A percentile compares a stretch with the other conserved stretches of the same genome.
phyloP scores from a whole-genome alignment of 2,113 vertebrate genomes.

The Trematomus loennbergii region DNA sequence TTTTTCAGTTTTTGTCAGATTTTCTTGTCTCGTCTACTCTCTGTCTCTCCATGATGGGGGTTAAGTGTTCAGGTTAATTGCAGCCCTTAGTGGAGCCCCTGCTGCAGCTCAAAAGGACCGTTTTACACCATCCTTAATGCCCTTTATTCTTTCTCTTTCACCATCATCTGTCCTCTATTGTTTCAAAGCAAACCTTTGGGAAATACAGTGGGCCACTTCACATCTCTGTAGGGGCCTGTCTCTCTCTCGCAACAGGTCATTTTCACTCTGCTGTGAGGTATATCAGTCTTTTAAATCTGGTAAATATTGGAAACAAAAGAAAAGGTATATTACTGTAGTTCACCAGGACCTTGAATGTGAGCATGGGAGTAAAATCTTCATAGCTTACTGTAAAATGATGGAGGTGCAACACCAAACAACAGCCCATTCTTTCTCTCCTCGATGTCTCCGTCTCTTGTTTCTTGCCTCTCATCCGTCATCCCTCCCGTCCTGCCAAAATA shows the following conservation, averaged over 20 bases:
- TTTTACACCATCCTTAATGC: constrained; percentile 59
- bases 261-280: background rate
- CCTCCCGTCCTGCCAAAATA: constrained; percentile 60
- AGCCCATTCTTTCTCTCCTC: constrained; percentile 47
- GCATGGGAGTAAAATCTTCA: constrained; percentile 13
- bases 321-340: constrained; percentile 17
- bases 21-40: background rate
- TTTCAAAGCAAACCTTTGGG: constrained; percentile 58
- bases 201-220: constrained; percentile 30
- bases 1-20: constrained; percentile 7
- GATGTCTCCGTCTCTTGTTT: constrained; percentile 60
- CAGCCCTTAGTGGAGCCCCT: constrained; percentile 64
- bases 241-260: background rate
- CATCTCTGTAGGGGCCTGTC: constrained; percentile 4
- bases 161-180: constrained; percentile 62
- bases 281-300: constrained; percentile 14
- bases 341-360: constrained; percentile 5
- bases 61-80: constrained; percentile 78
- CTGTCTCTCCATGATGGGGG: constrained; percentile 61
- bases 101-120: constrained; percentile 50
- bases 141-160: constrained; percentile 50
- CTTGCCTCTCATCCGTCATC: constrained; percentile 66
- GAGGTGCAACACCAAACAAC: constrained; percentile 36
- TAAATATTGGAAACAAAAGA: constrained; percentile 14
- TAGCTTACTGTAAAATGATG: constrained; percentile 12